Percentiles rank a stretch among this genome's conserved stretches.
Evolutionary conservation across 1,140 invertebrate species (phyloP).

Genomic region (Notospermus geniculatus): DNA sequence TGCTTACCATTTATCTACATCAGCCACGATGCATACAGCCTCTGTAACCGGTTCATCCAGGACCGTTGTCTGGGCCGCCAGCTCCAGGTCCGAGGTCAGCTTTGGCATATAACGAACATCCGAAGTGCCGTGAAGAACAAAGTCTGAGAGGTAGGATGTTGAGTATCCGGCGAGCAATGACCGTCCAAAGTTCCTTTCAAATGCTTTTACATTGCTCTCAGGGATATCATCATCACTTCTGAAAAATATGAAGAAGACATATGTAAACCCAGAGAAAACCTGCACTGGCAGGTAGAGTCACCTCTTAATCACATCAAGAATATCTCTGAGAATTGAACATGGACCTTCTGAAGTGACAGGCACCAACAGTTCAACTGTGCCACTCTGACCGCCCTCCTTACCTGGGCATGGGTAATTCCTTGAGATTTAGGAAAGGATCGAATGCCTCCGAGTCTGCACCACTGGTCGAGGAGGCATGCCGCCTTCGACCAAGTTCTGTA

Average conservation of each 20-base stretch:
- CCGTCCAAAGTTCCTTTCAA: conserved; percentile 49
- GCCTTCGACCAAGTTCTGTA: conserved; percentile 40
- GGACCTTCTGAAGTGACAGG: too few relatives aligned
- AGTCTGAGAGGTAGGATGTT: conserved; percentile 74
- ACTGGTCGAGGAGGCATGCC: conserved; percentile 45
- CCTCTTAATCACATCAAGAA: too few relatives aligned
- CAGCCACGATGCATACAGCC: conserved; percentile 78
- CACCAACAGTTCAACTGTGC: too few relatives aligned
- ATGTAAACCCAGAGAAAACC: too few relatives aligned
- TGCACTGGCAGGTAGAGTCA: too few relatives aligned
- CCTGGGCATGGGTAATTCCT: conserved; percentile 45
- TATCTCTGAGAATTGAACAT: too few relatives aligned
- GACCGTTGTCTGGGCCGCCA: conserved; percentile 60
- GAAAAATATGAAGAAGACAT: too few relatives aligned
- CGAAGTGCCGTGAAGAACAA: conserved; percentile 67
- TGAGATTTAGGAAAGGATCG: conserved; percentile 41
- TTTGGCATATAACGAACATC: conserved; percentile 52
- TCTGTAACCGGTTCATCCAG: conserved; percentile 71
- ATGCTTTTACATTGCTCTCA: neutral
- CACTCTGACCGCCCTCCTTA: conserved; percentile 20
- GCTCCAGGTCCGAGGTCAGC: conserved; percentile 55
- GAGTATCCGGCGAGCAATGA: conserved; percentile 66
- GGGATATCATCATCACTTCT: conserved; percentile 1
- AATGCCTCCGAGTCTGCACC: conserved; percentile 35
- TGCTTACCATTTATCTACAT: conserved; percentile 80